Base-by-base conservation (phyloP, 2,888 invertebrate species). In the Gandaritis pyraliata region DNA sequence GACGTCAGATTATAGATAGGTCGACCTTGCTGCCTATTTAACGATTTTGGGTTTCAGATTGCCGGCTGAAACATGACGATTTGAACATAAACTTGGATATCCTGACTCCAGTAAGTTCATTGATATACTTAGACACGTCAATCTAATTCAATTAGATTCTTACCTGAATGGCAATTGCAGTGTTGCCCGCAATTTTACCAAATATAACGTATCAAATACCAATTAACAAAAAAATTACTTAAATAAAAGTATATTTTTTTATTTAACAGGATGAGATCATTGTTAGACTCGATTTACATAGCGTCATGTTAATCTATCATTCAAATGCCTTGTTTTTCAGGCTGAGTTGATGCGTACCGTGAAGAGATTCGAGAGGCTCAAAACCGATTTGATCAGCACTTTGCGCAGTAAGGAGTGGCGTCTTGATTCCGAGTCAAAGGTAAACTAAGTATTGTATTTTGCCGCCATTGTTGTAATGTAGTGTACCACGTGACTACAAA, bases 351-450 rank as follows among this genome's bases (percentile, higher is more conserved):
- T 92, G 29, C 86, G 92, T 52, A 92, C 92, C 8, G 90, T 91
- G 29, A 93, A 93, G 72, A 81, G 90, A 70, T 91, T 93, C 58
- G 93, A 93, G 69, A 81, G 93, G 66, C 81, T 92, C 59, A 92
- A 92, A 74, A 93, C 92, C 0, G 93, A 93, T 61, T 73, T 93
- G 61, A 83, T 92, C 63, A 93, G 93, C 68, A 91, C 91, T 5
- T 73, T 93, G 38, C 86, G 93, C 13, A 92, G 92, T 70, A 92
- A 89, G 66, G 93, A 93, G 68, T 93, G 93, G 93, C 87, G 91
- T 7, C 72, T 93, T 69, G 93, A 93, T 70, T 92, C 92, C 0
- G 92, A 93, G 77, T 92, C 92, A 0, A 93, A 93, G 88, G 92
- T 92, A 73, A n/a, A n/a, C n/a, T n/a, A n/a, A n/a, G n/a, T n/a